Evolutionary conservation across 2,797 vertebrate genomes (phyloP).

Genomic region (Sciurus vulgaris): DNA sequence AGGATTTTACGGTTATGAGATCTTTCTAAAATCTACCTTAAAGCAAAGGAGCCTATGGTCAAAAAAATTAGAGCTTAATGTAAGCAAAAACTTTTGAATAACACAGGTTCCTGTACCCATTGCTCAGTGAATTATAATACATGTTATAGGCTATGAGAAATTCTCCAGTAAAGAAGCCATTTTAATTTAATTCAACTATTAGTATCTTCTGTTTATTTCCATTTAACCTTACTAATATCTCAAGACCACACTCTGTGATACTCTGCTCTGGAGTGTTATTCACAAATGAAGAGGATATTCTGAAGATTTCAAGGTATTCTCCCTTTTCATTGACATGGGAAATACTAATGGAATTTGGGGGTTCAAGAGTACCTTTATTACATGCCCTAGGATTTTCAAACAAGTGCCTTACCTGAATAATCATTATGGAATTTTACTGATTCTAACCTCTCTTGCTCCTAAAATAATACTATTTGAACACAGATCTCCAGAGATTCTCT

Average conservation of each 20-base stretch:
- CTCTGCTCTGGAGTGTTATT: background rate
- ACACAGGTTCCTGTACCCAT: background rate
- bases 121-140: background rate
- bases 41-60: background rate
- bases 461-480: background rate
- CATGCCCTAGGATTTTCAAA: constrained; percentile 29
- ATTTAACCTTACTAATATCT: background rate
- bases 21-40: background rate
- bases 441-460: background rate
- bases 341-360: background rate
- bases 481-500: constrained; percentile 22
- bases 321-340: background rate
- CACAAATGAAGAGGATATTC: background rate
- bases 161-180: background rate
- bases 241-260: background rate
- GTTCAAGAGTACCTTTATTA: background rate
- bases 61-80: background rate
- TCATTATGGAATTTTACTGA: constrained; percentile 5
- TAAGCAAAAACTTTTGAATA: constrained; percentile 26
- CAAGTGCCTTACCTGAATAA: constrained; percentile 2
- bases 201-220: constrained; percentile 33
- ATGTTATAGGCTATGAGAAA: background rate
- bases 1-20: background rate
- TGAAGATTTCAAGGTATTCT: constrained; percentile 20
- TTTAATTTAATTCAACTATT: background rate